phyloP scores from a whole-genome alignment of 1,140 invertebrate species.

The Caenorhabditis tropicalis region DNA sequence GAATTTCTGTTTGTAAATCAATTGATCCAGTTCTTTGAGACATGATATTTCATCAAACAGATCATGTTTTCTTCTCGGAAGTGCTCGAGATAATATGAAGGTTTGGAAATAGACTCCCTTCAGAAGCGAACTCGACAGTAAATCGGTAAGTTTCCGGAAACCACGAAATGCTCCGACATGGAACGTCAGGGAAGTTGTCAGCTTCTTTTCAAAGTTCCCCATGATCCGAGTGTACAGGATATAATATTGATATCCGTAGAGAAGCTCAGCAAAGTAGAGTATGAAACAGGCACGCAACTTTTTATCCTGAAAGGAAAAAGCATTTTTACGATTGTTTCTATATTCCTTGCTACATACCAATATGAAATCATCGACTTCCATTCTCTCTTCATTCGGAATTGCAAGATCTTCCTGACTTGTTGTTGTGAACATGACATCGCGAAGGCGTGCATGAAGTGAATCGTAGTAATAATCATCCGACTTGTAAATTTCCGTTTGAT shows the following conservation, averaged over 20 bases:
- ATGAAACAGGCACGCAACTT: background rate
- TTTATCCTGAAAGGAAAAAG: background rate
- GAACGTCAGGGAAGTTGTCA: background rate
- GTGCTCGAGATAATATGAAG: background rate
- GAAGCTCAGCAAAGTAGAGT: background rate
- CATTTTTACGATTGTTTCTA: background rate
- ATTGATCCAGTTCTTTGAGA: background rate
- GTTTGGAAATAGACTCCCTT: constrained; percentile 23
- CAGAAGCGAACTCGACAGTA: constrained; percentile 2
- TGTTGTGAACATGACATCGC: background rate
- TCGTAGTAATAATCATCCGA: constrained; percentile 7
- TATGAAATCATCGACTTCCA: constrained; percentile 12
- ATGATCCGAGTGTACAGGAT: constrained; percentile 9
- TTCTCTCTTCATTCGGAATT: background rate
- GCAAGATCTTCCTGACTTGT: constrained; percentile 12
- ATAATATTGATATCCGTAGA: constrained; percentile 33
- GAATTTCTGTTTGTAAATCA: background rate
- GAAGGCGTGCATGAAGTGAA: background rate
- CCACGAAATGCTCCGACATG: constrained; percentile 15
- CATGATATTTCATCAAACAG: constrained; percentile 19
- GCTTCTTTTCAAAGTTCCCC: constrained; percentile 27
- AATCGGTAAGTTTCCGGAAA: background rate
- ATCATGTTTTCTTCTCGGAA: constrained; percentile 20
- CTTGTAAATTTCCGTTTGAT: constrained; percentile 15
- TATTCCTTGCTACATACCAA: background rate